Evolutionary conservation across 2,113 vertebrate species (phyloP), one percentile per base, ranked within the genome.

Genomic region (Hypocryptadius cinnamomeus): DNA sequence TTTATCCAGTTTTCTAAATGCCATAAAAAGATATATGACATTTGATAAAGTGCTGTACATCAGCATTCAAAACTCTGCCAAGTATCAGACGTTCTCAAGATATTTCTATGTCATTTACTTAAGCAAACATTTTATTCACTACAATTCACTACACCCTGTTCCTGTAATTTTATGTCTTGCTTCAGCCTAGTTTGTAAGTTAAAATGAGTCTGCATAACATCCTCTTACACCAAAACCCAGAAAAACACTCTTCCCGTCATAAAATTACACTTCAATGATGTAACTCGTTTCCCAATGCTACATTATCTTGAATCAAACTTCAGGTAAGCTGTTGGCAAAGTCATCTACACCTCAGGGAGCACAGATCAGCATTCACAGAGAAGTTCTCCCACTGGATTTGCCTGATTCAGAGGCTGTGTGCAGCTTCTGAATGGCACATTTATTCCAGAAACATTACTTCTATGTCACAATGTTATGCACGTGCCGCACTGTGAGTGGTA

Each of bases 231-330:
- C 2, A 7, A 72, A 94, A 85, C 53, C 69, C 39, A 79, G 81
- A 93, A 90, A 97, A 83, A 20, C 79, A 85, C 25, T n/a, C 27
- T 84, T 56, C 69, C 31, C 76, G 23, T 85, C 89, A 81, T 68
- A 94, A 96, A 88, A 91, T 80, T 61, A 86, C 61, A 61, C 64
- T n/a, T 68, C 47, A 89, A 22, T 93, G 96, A 97, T 66, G 86
- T 91, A 90, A 97, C 71, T 84, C 42, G 69, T 94, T 96, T 96
- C 85, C 92, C 94, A 86, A 20, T 0, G 8, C 73, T 72, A 83
- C 3, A 17, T 33, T 60, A 45, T 4, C 37, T 56, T 37, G 93
- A 95, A 65, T 85, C 33, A 76, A 81, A 53, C 42, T 85, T 95
- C 85, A 93, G 79, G 92, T 48, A 85, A 82, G 48, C 47, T 65